A percentile compares a stretch with the other conserved stretches of the same genome.
Conservation (phyloP, 2,888 invertebrate genomes). For the Phalangium opilio region DNA sequence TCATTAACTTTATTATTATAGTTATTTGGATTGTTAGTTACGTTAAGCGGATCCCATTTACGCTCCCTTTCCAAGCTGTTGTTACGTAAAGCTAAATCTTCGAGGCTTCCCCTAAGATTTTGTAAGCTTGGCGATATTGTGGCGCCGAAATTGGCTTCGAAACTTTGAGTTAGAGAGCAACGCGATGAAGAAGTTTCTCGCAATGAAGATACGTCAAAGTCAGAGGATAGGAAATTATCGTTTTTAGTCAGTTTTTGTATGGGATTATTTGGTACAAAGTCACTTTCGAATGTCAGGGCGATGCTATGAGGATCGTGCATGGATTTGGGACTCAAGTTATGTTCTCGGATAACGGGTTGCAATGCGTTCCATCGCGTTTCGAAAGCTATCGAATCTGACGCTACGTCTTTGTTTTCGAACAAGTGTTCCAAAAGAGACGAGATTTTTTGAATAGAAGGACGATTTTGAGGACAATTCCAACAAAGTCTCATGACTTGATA, state of each 20-base stretch:
- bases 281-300: constrained; percentile 8
- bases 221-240: constrained; percentile 3
- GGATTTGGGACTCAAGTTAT: constrained; percentile 1
- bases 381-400: constrained; percentile 40
- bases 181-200: constrained; percentile 14
- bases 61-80: too few species aligned
- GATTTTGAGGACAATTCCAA: constrained; percentile 38
- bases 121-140: constrained; percentile 33
- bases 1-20: too few species aligned
- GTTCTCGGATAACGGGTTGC: constrained; percentile 16
- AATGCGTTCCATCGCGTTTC: constrained; percentile 51
- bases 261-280: constrained; percentile 9
- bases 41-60: too few species aligned
- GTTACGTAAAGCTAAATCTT: constrained; percentile 30
- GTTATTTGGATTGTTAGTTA: too few species aligned
- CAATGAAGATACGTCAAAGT: constrained; percentile 3
- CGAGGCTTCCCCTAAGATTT: constrained; percentile 53
- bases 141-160: constrained; percentile 17
- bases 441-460: constrained; percentile 39
- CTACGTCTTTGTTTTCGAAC: constrained; percentile 20
- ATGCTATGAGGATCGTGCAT: background rate
- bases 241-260: background rate
- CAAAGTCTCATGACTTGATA: constrained; percentile 57
- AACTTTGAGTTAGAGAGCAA: constrained; percentile 5
- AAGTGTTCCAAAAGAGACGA: constrained; percentile 38